phyloP scores from a whole-genome alignment of 2,888 invertebrate species.

The Epinotia ramella region DNA sequence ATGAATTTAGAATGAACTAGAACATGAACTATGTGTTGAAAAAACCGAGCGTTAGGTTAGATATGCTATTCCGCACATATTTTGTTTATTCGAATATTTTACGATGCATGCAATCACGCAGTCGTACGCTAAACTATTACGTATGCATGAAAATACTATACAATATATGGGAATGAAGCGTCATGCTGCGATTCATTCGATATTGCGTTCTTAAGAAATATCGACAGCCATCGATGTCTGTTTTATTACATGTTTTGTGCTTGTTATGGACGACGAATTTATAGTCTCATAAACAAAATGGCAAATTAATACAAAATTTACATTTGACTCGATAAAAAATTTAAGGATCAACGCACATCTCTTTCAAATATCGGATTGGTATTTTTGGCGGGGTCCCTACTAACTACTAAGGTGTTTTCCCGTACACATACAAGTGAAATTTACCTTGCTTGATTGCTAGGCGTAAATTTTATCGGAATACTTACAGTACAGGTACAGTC shows the following conservation, averaged over 20 bases:
- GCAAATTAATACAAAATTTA: not conserved
- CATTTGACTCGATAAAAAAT: not conserved
- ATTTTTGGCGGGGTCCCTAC: not conserved
- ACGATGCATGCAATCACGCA: not conserved
- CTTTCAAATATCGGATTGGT: not conserved
- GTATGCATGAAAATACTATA: constrained; percentile 4
- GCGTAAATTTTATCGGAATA: no score
- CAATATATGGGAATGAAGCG: constrained; percentile 22
- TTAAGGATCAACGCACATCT: not conserved
- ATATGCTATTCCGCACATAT: not conserved
- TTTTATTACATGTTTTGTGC: constrained; percentile 36
- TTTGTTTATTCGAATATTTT: constrained; percentile 8
- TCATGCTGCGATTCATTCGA: constrained; percentile 29
- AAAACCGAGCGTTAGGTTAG: no score
- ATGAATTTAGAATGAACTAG: not conserved
- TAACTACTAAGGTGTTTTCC: no score
- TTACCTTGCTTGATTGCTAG: no score
- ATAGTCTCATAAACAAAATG: constrained; percentile 8
- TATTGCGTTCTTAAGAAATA: constrained; percentile 26
- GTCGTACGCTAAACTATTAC: not conserved
- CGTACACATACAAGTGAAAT: no score
- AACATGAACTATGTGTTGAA: not conserved
- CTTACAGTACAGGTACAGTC: no score
- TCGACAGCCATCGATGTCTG: constrained; percentile 25
- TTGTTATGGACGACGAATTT: constrained; percentile 30